Conservation (phyloP, 2,113 vertebrate species). For the Eupsittula cactorum region DNA sequence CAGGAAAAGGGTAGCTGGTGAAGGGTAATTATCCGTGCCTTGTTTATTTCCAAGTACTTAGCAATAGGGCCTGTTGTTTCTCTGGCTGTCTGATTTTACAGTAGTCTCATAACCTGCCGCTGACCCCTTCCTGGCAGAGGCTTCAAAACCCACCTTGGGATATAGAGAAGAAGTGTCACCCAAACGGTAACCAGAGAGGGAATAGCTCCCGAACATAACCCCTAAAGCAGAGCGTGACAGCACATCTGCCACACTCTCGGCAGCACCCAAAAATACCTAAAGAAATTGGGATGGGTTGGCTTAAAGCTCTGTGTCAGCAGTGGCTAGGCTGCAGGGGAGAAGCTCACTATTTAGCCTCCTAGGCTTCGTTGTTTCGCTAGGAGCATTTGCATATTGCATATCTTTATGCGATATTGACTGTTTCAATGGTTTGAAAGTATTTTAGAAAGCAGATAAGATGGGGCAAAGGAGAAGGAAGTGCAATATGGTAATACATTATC, state of each 20-base stretch:
- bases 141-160: neutral
- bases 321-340: accelerated
- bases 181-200: neutral
- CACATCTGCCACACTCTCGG: accelerated
- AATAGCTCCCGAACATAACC: neutral
- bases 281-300: neutral
- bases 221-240: neutral
- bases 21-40: slow-evolving; percentile 28
- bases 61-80: slow-evolving; percentile 39
- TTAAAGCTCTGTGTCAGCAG: neutral
- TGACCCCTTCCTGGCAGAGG: slow-evolving; percentile 10
- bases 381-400: neutral
- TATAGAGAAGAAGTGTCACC: neutral
- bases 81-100: slow-evolving; percentile 39
- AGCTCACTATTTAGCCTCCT: accelerated
- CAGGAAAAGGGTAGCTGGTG: neutral
- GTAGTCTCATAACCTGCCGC: slow-evolving; percentile 17
- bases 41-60: slow-evolving; percentile 50
- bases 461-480: neutral
- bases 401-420: neutral
- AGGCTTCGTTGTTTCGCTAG: accelerated
- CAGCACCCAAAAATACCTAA: neutral
- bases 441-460: neutral
- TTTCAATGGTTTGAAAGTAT: neutral
- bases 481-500: neutral